These are phyloP conservation scores for Sitta carolinensis DNA, from an alignment of 2,797 vertebrate species.

Conservation along the genomic window DNA sequence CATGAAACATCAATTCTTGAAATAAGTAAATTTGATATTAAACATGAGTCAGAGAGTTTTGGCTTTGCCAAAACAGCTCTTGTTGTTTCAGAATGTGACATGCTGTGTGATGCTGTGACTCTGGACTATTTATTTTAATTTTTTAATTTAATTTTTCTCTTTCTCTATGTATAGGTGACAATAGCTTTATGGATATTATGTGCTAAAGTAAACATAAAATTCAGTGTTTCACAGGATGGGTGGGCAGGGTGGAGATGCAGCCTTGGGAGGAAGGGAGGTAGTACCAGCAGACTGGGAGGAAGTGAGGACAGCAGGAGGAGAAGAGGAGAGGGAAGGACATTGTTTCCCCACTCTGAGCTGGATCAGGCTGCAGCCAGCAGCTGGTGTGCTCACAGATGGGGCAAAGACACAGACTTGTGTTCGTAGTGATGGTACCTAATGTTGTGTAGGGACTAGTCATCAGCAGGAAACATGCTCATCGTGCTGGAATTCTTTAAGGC, in stretches of 20 bases:
- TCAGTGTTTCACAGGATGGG: accelerated
- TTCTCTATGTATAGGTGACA: background rate
- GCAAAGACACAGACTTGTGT: no score
- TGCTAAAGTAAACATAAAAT: background rate
- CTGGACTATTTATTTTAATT: background rate
- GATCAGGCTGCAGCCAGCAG: accelerated
- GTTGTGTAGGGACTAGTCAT: background rate
- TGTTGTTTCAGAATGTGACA: background rate
- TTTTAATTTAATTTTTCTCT: background rate
- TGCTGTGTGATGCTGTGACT: background rate
- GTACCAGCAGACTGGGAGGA: background rate
- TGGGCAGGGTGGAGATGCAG: accelerated
- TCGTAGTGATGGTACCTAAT: background rate
- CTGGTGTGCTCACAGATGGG: accelerated
- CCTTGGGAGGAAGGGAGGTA: background rate
- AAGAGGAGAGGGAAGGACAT: accelerated
- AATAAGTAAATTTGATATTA: background rate
- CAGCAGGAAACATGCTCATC: accelerated
- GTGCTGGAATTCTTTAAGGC: background rate
- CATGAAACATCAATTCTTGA: background rate
- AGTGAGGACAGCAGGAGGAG: background rate
- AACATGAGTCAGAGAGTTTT: background rate
- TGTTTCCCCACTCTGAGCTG: background rate
- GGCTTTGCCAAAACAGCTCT: background rate
- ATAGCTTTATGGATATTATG: background rate